Percentiles rank a stretch among this genome's conserved stretches.
These are phyloP conservation scores for Lutjanus argentimaculatus DNA, from an alignment of 2,797 vertebrate species.

Conservation along the genomic window DNA sequence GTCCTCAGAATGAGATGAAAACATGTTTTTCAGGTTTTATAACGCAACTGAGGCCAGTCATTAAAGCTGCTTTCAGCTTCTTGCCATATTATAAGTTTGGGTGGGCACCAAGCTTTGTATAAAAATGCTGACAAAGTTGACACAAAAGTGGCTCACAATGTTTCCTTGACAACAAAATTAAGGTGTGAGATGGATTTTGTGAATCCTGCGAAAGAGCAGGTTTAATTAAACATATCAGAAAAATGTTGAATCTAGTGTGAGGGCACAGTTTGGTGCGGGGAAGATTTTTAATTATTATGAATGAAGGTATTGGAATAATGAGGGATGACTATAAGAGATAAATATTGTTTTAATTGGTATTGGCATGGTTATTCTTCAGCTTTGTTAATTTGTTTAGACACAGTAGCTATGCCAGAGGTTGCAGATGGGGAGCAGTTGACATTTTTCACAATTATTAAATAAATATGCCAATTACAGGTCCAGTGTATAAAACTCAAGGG, in stretches of 20 bases:
- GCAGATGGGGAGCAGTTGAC: too few species aligned
- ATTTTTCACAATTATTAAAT: too few species aligned
- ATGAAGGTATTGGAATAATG: background rate
- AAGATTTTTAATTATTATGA: background rate
- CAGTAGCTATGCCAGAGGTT: background rate
- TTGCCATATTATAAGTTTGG: background rate
- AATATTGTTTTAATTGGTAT: background rate
- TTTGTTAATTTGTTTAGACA: background rate
- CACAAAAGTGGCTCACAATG: background rate
- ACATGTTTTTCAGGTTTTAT: slow-evolving; percentile 4
- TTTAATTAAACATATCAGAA: background rate
- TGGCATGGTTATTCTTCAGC: background rate
- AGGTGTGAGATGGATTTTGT: background rate
- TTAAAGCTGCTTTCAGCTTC: background rate
- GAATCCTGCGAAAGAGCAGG: background rate
- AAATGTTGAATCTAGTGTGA: background rate
- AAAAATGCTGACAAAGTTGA: background rate
- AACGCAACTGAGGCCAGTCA: rapidly evolving
- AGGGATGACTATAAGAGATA: background rate
- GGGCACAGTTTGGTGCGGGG: background rate
- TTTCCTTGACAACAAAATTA: slow-evolving; percentile 29
- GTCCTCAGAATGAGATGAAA: background rate
- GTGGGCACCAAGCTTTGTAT: slow-evolving; percentile 2
- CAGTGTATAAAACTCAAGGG: too few species aligned
- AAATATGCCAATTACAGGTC: too few species aligned